Evolutionary conservation across 1,140 invertebrate genomes (phyloP).

Genomic region (Dreissena polymorpha): DNA sequence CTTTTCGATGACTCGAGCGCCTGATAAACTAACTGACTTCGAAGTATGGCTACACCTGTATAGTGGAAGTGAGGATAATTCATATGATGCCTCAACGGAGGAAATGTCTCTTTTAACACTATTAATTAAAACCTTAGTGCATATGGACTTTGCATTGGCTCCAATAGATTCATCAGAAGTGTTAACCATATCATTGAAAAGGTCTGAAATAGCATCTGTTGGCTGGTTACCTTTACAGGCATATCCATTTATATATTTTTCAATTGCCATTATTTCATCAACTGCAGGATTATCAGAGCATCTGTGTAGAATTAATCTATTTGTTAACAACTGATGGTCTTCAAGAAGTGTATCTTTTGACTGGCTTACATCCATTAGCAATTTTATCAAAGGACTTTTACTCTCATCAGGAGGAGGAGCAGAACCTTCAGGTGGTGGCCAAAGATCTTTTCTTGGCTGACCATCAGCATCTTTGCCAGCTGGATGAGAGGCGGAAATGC

Average conservation of each 20-base stretch:
- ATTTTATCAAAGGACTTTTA: conserved; percentile 50
- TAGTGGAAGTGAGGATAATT: conserved; percentile 45
- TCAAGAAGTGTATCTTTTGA: conserved; percentile 33
- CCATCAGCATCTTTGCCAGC: conserved; percentile 56
- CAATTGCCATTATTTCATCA: conserved; percentile 22
- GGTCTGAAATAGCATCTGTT: conserved; percentile 15
- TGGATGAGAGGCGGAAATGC: conserved; percentile 51
- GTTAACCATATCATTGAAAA: conserved; percentile 50
- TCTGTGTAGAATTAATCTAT: conserved; percentile 54
- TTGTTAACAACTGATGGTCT: conserved; percentile 43
- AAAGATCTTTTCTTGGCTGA: conserved; percentile 50
- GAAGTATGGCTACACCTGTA: conserved; percentile 49
- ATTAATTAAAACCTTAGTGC: conserved; percentile 52
- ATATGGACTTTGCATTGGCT: conserved; percentile 36
- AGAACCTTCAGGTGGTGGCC: conserved; percentile 56
- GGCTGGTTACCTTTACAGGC: conserved; percentile 44
- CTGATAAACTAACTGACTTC: conserved; percentile 52
- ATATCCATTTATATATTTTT: conserved; percentile 55
- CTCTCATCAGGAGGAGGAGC: conserved; percentile 34
- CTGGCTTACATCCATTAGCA: conserved; percentile 53
- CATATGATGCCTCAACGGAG: conserved; percentile 50
- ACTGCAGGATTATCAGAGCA: conserved; percentile 57
- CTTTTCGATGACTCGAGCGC: conserved; percentile 41
- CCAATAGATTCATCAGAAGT: neutral
- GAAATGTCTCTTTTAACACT: conserved; percentile 57